Evolutionary conservation across 2,888 invertebrate species (phyloP).

Genomic region (Rotaria socialis): DNA sequence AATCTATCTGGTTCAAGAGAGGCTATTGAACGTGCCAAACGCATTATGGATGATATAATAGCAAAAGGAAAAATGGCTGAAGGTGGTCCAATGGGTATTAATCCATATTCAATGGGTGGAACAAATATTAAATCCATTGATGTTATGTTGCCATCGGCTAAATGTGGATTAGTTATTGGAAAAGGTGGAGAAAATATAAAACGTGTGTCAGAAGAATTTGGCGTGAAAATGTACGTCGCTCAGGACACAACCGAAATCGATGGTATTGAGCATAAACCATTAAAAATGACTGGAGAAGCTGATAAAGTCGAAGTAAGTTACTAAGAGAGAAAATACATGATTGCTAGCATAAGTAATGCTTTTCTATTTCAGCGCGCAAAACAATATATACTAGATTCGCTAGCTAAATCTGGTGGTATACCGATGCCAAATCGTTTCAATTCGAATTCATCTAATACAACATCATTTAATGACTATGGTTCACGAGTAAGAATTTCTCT

Average conservation of each 20-base stretch:
- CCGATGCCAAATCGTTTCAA: neutral
- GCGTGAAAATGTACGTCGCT: constrained; percentile 98
- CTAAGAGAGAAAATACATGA: too few relatives aligned
- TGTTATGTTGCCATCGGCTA: constrained; percentile 90
- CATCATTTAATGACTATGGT: neutral
- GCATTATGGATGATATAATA: constrained; percentile 43
- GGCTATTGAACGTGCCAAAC: constrained; percentile 40
- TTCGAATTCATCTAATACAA: too few relatives aligned
- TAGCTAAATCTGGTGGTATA: constrained; percentile 50
- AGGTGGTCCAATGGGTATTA: neutral
- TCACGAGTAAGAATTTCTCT: neutral
- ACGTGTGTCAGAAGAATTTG: constrained; percentile 67
- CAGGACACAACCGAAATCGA: constrained; percentile 73
- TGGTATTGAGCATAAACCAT: constrained; percentile 76
- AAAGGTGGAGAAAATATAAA: constrained; percentile 98
- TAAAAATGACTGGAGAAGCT: constrained; percentile 88
- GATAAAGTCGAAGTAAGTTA: constrained; percentile 63
- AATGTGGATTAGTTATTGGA: constrained; percentile 94
- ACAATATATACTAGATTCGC: constrained; percentile 29
- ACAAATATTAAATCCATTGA: constrained; percentile 62
- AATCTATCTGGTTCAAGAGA: constrained; percentile 47
- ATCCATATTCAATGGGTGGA: constrained; percentile 37
- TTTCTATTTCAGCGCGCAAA: neutral
- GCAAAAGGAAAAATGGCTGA: constrained; percentile 22
- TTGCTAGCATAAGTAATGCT: neutral